Evolutionary conservation across 1,140 invertebrate species (phyloP).

Genomic region (Drosophila ananassae): DNA sequence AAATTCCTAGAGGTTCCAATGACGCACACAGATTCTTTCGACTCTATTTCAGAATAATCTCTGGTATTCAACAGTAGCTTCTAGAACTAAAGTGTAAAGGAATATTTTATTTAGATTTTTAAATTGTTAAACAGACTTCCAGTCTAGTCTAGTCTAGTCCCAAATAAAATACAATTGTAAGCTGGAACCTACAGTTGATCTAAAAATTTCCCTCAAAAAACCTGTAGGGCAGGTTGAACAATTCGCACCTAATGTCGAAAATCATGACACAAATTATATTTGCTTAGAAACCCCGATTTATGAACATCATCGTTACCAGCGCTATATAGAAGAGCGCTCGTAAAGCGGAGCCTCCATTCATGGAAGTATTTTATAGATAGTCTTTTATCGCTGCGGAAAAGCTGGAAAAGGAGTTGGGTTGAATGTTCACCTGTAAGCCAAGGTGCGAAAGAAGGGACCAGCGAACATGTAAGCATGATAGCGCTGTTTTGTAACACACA

Average conservation of each 20-base stretch:
- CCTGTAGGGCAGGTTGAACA: constrained; percentile 3
- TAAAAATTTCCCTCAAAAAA: constrained; percentile 11
- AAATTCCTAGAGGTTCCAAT: constrained; percentile 22
- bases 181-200: background rate
- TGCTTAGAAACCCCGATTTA: constrained; percentile 13
- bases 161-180: background rate
- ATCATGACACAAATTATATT: background rate
- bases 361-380: constrained; percentile 4
- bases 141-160: too few species aligned
- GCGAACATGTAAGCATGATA: constrained; percentile 39
- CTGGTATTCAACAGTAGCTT: background rate
- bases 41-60: background rate
- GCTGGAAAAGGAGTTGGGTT: constrained; percentile 3
- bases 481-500: constrained; percentile 21
- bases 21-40: constrained; percentile 6
- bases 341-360: constrained; percentile 25
- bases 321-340: background rate
- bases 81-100: background rate
- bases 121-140: too few species aligned
- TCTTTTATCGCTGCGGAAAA: constrained; percentile 9
- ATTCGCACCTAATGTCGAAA: constrained; percentile 7
- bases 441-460: constrained; percentile 8
- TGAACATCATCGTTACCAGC: constrained; percentile 26
- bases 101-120: background rate
- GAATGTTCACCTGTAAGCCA: constrained; percentile 31